Evolutionary conservation across 2,113 vertebrate genomes (phyloP).

Genomic region (Falcunculus frontatus): DNA sequence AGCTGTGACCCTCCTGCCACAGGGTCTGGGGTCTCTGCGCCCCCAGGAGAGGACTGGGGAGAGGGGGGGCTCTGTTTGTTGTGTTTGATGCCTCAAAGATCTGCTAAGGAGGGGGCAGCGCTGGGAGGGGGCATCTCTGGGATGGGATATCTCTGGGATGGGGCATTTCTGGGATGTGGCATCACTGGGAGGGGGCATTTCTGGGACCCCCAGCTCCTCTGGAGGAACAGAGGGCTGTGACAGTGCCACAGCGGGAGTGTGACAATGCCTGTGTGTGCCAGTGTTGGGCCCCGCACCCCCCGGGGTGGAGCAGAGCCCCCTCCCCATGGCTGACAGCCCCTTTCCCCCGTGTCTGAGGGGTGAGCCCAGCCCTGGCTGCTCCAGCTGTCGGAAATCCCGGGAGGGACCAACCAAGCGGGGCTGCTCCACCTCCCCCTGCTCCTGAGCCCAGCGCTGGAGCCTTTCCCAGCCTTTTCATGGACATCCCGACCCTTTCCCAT

Average conservation of each 20-base stretch:
- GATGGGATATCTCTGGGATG: background rate
- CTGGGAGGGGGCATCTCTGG: background rate
- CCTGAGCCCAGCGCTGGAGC: background rate
- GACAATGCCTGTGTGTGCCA: accelerated
- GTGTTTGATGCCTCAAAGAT: background rate
- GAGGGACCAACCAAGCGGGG: accelerated
- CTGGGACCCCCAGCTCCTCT: background rate
- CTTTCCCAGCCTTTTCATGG: background rate
- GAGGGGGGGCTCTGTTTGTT: background rate
- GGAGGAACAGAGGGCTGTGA: background rate
- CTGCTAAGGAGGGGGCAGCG: background rate
- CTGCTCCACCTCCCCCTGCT: background rate
- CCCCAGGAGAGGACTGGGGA: background rate
- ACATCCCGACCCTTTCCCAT: background rate
- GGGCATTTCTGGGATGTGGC: accelerated
- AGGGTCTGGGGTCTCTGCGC: background rate
- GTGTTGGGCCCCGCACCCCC: background rate
- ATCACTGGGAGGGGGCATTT: background rate
- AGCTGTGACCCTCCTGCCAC: background rate
- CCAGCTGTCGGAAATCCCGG: background rate
- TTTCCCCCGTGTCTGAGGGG: background rate
- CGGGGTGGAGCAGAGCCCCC: background rate
- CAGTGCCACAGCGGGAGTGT: accelerated
- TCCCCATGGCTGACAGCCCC: background rate
- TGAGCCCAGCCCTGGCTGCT: background rate